Percentiles rank a stretch among this genome's conserved stretches.
These are phyloP conservation scores for Diogma glabrata DNA, from an alignment of 2,888 invertebrate genomes.

Conservation along the genomic window DNA sequence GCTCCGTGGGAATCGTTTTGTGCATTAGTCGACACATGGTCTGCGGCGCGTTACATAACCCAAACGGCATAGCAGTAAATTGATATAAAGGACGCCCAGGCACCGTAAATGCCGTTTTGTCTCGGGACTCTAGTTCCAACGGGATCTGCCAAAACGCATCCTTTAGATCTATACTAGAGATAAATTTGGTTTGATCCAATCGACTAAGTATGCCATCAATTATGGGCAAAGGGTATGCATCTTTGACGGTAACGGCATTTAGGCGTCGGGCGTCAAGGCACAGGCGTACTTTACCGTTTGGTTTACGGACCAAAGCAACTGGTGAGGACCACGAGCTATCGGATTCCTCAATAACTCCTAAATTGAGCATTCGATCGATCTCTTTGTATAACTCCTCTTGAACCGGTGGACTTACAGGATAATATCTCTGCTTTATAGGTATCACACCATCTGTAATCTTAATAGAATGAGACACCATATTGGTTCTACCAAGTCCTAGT, in stretches of 20 bases:
- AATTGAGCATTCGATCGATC: no score
- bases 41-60: conserved; percentile 10
- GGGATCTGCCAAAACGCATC: conserved; percentile 12
- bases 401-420: conserved; percentile 17
- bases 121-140: conserved; percentile 15
- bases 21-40: conserved; percentile 19
- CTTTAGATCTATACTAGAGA: conserved; percentile 16
- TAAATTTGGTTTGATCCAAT: conserved; percentile 21
- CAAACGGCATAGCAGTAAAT: neutral
- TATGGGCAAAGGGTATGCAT: neutral
- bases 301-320: conserved; percentile 22
- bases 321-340: conserved; percentile 25
- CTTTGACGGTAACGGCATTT: conserved; percentile 22
- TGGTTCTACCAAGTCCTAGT: neutral
- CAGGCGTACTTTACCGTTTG: conserved; percentile 20
- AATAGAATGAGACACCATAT: neutral
- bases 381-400: conserved; percentile 18
- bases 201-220: conserved; percentile 21
- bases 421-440: no score
- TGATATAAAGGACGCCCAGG: conserved; percentile 15
- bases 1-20: conserved; percentile 16
- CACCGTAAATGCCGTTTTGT: conserved; percentile 22
- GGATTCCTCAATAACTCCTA: conserved; percentile 25
- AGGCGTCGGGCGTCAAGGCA: conserved; percentile 24
- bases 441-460: conserved; percentile 14